These are phyloP conservation scores for Rhynchomys soricoides DNA, from an alignment of 2,113 vertebrate genomes.

Conservation along the genomic window DNA sequence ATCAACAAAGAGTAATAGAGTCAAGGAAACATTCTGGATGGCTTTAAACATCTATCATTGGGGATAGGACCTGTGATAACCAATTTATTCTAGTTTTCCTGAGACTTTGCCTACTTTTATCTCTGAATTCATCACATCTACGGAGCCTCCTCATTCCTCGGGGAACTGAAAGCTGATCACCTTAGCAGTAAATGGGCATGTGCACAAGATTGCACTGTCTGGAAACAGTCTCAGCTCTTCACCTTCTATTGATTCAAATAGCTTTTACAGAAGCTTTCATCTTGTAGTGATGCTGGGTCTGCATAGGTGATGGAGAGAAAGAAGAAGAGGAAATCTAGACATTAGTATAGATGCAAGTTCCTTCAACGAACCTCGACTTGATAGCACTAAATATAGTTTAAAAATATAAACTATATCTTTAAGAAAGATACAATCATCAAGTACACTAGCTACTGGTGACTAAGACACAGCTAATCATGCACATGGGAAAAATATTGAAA, in stretches of 20 bases:
- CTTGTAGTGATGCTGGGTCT: not conserved
- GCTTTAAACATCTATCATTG: not conserved
- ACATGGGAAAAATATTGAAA: not conserved
- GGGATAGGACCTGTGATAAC: not conserved
- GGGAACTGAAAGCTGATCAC: not conserved
- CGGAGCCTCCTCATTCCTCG: not conserved
- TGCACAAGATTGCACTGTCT: not conserved
- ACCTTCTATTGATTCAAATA: not conserved
- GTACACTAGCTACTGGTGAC: not conserved
- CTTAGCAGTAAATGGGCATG: too few relatives aligned
- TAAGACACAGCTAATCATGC: not conserved
- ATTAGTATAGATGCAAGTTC: not conserved
- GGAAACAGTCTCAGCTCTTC: not conserved
- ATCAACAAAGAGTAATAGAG: not conserved
- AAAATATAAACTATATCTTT: not conserved
- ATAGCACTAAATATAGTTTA: not conserved
- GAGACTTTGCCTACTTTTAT: not conserved
- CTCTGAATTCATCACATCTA: rapidly evolving
- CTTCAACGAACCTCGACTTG: not conserved
- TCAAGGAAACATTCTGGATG: not conserved
- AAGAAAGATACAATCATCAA: not conserved
- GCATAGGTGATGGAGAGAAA: not conserved
- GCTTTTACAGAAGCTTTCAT: not conserved
- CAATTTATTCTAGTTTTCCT: not conserved
- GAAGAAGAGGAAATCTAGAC: not conserved